Conservation (phyloP, 1,140 invertebrate species). For the Micrasema longulum region DNA sequence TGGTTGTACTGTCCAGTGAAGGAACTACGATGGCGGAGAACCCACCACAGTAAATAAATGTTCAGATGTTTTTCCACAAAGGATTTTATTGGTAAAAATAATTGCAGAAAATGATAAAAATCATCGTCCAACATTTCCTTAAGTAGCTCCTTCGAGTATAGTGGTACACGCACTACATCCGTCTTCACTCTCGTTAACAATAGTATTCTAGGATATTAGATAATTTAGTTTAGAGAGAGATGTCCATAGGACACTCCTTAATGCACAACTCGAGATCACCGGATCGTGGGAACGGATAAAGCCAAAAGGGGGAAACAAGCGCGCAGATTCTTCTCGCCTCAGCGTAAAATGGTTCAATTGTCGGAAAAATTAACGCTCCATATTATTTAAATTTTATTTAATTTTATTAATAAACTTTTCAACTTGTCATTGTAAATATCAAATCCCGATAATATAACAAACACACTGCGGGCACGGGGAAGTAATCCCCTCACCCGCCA, state of each 20-base stretch:
- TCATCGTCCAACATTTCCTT: constrained; percentile 8
- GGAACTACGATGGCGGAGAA: too few species aligned
- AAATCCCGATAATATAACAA: constrained; percentile 51
- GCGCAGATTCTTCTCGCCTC: not conserved
- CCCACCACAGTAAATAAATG: constrained; percentile 25
- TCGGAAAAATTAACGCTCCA: constrained; percentile 42
- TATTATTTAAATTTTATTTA: constrained; percentile 13
- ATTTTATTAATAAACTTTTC: constrained; percentile 49
- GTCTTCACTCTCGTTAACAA: constrained; percentile 24
- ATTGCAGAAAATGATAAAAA: constrained; percentile 36
- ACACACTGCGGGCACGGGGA: constrained; percentile 40
- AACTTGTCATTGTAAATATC: constrained; percentile 47
- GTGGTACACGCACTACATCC: too few species aligned
- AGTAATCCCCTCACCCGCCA: too few species aligned
- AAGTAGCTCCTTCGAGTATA: constrained; percentile 7
- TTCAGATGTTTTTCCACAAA: constrained; percentile 35
- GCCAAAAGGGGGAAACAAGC: not conserved
- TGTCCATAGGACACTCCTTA: not conserved
- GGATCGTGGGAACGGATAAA: not conserved
- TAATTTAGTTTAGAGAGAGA: constrained; percentile 22
- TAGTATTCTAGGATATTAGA: constrained; percentile 26
- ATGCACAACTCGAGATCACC: constrained; percentile 38
- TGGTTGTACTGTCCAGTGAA: too few species aligned
- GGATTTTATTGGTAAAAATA: constrained; percentile 40
- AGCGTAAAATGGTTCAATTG: not conserved